phyloP scores from a whole-genome alignment of 2,888 invertebrate genomes.

The Neuroscelio doddi region DNA sequence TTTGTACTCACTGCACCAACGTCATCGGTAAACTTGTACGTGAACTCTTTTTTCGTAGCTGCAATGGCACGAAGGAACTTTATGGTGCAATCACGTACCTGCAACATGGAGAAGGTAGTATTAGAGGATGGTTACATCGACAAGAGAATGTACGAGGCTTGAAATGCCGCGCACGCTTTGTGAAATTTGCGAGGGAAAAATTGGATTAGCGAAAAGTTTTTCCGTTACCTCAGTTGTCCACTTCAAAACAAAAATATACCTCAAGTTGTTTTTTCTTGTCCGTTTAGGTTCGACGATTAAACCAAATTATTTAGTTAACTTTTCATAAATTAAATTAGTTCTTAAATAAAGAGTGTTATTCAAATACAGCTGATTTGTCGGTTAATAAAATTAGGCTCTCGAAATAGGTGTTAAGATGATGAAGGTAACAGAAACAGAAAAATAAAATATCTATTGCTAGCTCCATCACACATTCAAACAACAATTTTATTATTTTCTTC shows the following conservation, averaged over 20 bases:
- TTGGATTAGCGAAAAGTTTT: constrained; percentile 47
- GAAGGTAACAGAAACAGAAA: no score
- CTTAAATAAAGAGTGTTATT: no score
- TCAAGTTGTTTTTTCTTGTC: not conserved
- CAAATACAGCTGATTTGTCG: no score
- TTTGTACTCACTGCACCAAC: no score
- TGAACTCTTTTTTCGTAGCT: not conserved
- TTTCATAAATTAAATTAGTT: no score
- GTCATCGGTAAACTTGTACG: constrained; percentile 13
- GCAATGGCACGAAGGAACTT: constrained; percentile 41
- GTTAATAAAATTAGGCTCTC: no score
- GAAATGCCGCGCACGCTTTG: constrained; percentile 38
- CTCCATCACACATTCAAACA: no score
- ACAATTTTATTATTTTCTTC: no score
- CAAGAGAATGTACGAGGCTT: constrained; percentile 16
- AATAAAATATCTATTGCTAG: no score
- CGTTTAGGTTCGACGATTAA: no score
- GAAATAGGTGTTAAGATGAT: no score
- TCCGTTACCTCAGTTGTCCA: constrained; percentile 4
- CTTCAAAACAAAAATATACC: constrained; percentile 2
- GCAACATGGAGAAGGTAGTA: constrained; percentile 33
- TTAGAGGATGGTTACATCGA: constrained; percentile 16
- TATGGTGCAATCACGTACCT: constrained; percentile 57
- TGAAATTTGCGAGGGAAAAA: constrained; percentile 47
- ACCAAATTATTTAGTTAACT: no score